Conservation (phyloP, 1,140 invertebrate species). For the Ditylenchus dipsaci region DNA sequence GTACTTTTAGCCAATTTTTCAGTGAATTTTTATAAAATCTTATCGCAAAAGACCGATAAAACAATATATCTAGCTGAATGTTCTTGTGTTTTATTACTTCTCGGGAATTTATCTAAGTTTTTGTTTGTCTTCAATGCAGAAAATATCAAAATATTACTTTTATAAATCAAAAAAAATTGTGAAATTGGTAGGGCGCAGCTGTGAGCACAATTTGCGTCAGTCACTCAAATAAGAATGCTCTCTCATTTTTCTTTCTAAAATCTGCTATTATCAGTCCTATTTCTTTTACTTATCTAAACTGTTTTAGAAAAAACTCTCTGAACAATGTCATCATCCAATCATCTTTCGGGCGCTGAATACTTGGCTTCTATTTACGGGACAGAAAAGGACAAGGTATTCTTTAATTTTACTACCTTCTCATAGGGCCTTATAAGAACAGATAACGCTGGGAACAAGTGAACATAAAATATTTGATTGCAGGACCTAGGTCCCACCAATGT, state of each 20-base stretch:
- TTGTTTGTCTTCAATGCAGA: no score
- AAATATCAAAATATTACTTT: no score
- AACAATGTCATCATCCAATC: neutral
- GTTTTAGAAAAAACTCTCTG: neutral
- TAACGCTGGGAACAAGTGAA: no score
- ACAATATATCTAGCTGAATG: no score
- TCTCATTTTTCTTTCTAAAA: no score
- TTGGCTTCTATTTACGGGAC: constrained; percentile 79
- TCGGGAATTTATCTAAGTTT: no score
- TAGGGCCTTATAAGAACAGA: no score
- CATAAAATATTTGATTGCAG: neutral
- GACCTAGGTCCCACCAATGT: neutral
- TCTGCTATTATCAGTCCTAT: neutral
- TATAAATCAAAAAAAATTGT: no score
- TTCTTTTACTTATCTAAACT: neutral
- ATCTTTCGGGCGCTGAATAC: constrained; percentile 27
- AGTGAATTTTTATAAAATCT: no score
- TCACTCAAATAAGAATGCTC: neutral
- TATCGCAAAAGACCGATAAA: no score
- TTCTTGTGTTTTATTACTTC: no score
- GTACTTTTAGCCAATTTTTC: no score
- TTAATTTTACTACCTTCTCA: neutral
- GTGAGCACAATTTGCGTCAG: neutral
- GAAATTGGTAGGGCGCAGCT: neutral
- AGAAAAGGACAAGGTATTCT: constrained; percentile 81